Conservation (phyloP, 2,888 invertebrate genomes). For the Bimastos eiseni region DNA sequence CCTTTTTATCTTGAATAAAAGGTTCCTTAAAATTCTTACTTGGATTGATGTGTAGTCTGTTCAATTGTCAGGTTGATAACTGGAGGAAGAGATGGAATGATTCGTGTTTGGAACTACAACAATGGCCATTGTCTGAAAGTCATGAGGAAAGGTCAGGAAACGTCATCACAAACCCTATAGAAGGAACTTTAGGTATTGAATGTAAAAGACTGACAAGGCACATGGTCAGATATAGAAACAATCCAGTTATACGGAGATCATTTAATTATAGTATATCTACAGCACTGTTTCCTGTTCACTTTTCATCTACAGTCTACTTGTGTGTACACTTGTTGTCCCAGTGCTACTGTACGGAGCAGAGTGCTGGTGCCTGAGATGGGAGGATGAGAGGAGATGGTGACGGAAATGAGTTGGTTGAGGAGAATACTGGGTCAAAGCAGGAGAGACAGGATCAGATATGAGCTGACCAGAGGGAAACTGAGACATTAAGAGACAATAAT, state of each 20-base stretch:
- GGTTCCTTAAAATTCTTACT: not conserved
- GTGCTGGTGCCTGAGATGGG: too few species aligned
- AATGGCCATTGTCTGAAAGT: constrained; percentile 61
- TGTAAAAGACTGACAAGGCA: not conserved
- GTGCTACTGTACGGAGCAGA: too few species aligned
- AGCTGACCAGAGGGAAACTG: too few species aligned
- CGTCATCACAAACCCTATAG: not conserved
- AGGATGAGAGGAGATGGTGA: too few species aligned
- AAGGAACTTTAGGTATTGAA: not conserved
- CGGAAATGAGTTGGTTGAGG: too few species aligned
- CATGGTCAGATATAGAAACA: not conserved
- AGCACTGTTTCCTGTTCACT: not conserved
- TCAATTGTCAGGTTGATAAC: constrained; percentile 55
- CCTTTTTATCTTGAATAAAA: not conserved
- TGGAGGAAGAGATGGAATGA: constrained; percentile 60
- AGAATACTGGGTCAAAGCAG: too few species aligned
- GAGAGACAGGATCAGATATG: too few species aligned
- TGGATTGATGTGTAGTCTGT: not conserved
- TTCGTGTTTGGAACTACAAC: constrained; percentile 62
- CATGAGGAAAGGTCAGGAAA: constrained; percentile 46
- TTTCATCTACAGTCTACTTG: not conserved
- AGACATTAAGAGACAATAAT: too few species aligned
- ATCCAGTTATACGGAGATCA: not conserved
- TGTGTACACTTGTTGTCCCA: too few species aligned
- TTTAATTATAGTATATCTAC: too few species aligned